A percentile compares a stretch with the other conserved stretches of the same genome.
phyloP scores from a whole-genome alignment of 2,113 vertebrate species.

The Haemorhous mexicanus region DNA sequence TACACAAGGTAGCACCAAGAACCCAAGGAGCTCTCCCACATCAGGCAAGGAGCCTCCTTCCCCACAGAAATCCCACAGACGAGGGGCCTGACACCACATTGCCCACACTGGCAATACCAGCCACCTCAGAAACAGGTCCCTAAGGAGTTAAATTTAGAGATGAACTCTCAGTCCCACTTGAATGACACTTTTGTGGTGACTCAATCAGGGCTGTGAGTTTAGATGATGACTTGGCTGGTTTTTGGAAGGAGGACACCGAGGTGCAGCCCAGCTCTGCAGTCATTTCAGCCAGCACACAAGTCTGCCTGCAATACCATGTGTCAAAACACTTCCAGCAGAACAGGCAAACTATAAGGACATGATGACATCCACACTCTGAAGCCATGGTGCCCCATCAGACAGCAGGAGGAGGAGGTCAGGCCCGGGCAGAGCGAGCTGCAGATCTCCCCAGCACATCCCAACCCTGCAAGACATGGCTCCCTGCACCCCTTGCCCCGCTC shows the following conservation, averaged over 20 bases:
- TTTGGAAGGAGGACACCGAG: not conserved
- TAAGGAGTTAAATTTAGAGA: not conserved
- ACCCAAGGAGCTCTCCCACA: not conserved
- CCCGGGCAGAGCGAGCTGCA: fast-evolving
- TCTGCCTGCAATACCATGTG: not conserved
- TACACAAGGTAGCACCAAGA: not conserved
- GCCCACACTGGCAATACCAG: not conserved
- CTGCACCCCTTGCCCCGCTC: not conserved
- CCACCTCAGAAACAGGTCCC: not conserved
- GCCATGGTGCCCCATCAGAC: not conserved
- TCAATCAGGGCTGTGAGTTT: not conserved
- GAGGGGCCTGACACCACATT: fast-evolving
- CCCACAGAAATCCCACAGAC: not conserved
- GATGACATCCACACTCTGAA: not conserved
- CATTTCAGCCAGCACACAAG: not conserved
- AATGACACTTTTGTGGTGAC: not conserved
- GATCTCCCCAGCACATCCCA: not conserved
- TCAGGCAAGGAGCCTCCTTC: not conserved
- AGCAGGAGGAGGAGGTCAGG: not conserved
- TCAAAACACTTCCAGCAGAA: not conserved
- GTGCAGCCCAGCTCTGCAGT: not conserved
- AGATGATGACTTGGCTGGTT: not conserved
- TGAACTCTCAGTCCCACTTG: not conserved
- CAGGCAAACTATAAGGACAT: not conserved
- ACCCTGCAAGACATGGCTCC: fast-evolving